Evolutionary conservation across 1,140 invertebrate species (phyloP).

Genomic region (Pseudomyrmex sp.): DNA sequence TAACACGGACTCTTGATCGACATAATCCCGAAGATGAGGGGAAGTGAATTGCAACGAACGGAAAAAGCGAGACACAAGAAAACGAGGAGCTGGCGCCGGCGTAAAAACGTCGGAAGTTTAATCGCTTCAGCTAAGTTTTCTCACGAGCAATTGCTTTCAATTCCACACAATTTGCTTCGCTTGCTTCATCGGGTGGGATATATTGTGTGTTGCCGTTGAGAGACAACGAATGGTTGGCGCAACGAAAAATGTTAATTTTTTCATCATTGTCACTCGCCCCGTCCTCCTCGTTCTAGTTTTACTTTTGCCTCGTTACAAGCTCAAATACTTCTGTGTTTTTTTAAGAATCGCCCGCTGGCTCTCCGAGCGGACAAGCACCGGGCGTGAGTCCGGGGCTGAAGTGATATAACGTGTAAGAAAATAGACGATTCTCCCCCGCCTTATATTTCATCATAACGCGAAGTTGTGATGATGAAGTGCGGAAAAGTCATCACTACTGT

Average conservation of each 20-base stretch:
- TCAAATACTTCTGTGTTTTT: constrained; percentile 56
- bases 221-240: background rate
- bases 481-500: constrained; percentile 38
- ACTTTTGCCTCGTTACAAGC: constrained; percentile 52
- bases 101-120: constrained; percentile 10
- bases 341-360: constrained; percentile 45
- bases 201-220: no score
- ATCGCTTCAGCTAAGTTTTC: constrained; percentile 25
- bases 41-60: background rate
- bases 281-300: background rate
- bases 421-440: constrained; percentile 26
- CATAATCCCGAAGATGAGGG: constrained; percentile 4
- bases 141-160: constrained; percentile 32
- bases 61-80: background rate
- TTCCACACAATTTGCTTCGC: constrained; percentile 25
- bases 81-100: background rate
- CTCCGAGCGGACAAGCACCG: constrained; percentile 3
- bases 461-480: constrained; percentile 44
- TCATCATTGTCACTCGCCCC: constrained; percentile 9
- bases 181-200: background rate
- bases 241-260: constrained; percentile 34
- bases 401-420: constrained; percentile 62
- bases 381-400: constrained; percentile 5
- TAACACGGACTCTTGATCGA: background rate
- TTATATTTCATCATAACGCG: constrained; percentile 51